Evolutionary conservation across 2,888 invertebrate species (phyloP), one percentile per base, ranked within the genome.

Genomic region (Bugula neritina): DNA sequence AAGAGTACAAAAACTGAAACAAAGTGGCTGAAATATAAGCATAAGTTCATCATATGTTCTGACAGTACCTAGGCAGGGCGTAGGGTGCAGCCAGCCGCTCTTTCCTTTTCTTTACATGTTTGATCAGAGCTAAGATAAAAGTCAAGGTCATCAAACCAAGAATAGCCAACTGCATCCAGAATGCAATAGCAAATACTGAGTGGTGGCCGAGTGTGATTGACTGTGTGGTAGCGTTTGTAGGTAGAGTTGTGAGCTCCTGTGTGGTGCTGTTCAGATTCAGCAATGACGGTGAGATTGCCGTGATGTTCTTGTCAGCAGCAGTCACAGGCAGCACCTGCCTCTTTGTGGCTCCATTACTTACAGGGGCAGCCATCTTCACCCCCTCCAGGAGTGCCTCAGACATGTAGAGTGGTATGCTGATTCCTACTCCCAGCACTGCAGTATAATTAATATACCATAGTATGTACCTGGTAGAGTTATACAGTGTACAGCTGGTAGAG

Each of bases 391-490:
- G 27, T 2, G 63, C 63, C n/a, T 63, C 63, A 63, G 31, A 63
- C 63, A 63, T 63, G 63, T 63, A 63, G 31, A 63, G n/a, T 25
- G 63, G 63, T 3, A 63, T 27, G 34, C 63, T 63, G 3, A 63
- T 27, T 2, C 31, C 27, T 5, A 63, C 31, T 2, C 63, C 63
- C 31, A 63, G 31, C 27, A 63, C 63, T 63, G 63, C 5, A 57
- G n/a, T 17, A 52, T 21, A 52, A 52, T 52, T 52, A 52, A 52
- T 10, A 52, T 52, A 21, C 52, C 52, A 52, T 52, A 52, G 10
- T 52, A 21, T 52, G 52, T 17, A 52, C n/a, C n/a, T n/a, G n/a
- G n/a, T n/a, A n/a, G n/a, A n/a, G n/a, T n/a, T n/a, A n/a, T n/a
- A n/a, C n/a, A n/a, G n/a, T n/a, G n/a, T n/a, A n/a, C n/a, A n/a